Base-by-base conservation (phyloP, 2,888 invertebrate species). In the Megamerina dolium region DNA sequence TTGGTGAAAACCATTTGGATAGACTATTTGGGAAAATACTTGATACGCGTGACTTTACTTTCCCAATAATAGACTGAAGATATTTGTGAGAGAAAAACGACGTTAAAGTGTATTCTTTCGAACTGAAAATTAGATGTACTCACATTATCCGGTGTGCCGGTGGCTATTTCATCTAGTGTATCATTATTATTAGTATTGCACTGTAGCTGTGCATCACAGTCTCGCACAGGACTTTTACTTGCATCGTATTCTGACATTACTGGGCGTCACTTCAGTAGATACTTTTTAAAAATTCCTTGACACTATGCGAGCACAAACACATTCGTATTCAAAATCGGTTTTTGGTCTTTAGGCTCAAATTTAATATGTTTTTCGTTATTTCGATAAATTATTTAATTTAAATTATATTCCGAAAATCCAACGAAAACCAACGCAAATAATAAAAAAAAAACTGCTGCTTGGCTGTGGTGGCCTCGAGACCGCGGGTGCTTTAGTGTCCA, bases 1-100 rank as follows among this genome's bases (percentile, higher is more conserved):
- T 57, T 21, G 68, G 67, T 34, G 68, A 68, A 50, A 71, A 69
- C 71, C 72, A 71, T 52, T 65, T 64, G 31, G 60, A 60, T 6
- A 71, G 46, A 34, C 63, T 63, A 39, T 59, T 59, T 35, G 70
- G 66, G 16, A 71, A 47, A 36, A 71, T 70, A 48, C 63, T 68
- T 6, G 69, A 61, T 9, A 71, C 66, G 26, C 66, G 64, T 34
- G 60, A 65, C 43, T 65, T 67, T 26, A 71, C 60, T 57, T 68
- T 70, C 44, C 61, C 63, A 46, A 71, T 68, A 48, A 71, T 62
- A 41, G 70, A 69, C 70, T 71, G 55, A 20, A 61, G 61, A 42
- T n/a, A n/a, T n/a, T n/a, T n/a, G n/a, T n/a, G n/a, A n/a, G n/a
- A n/a, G n/a, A n/a, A n/a, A n/a, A n/a, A n/a, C n/a, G n/a, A n/a